Conservation (phyloP, 2,888 invertebrate species). For the Barypeithes pellucidus region DNA sequence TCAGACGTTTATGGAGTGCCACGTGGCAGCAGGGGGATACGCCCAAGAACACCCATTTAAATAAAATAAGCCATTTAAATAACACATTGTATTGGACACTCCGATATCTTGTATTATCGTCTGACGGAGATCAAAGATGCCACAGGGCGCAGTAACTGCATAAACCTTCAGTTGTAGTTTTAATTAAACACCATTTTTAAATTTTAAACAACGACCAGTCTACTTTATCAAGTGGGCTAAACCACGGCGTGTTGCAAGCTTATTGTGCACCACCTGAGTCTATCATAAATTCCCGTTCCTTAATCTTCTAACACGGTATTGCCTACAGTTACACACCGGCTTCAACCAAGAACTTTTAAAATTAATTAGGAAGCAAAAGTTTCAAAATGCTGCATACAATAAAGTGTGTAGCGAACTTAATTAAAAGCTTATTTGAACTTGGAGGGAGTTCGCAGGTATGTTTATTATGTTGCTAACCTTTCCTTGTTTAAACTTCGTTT, state of each 20-base stretch:
- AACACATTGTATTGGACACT: too few species aligned
- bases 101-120: too few species aligned
- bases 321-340: constrained; percentile 29
- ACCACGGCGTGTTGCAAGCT: constrained; percentile 32
- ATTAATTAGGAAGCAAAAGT: constrained; percentile 3
- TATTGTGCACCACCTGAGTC: constrained; percentile 45
- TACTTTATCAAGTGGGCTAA: constrained; percentile 19
- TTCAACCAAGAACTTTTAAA: constrained; percentile 26
- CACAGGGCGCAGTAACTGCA: too few species aligned
- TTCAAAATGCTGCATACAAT: constrained; percentile 7
- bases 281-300: constrained; percentile 42
- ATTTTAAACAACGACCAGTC: background rate
- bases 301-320: constrained; percentile 39
- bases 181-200: constrained; percentile 23
- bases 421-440: constrained; percentile 7
- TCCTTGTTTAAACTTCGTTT: background rate
- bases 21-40: too few species aligned
- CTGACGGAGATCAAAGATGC: too few species aligned
- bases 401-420: constrained; percentile 4
- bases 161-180: background rate
- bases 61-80: too few species aligned
- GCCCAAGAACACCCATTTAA: too few species aligned
- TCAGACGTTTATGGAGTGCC: too few species aligned
- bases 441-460: background rate
- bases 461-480: background rate